phyloP scores from a whole-genome alignment of 2,888 invertebrate genomes.

The Drosophila mettleri region DNA sequence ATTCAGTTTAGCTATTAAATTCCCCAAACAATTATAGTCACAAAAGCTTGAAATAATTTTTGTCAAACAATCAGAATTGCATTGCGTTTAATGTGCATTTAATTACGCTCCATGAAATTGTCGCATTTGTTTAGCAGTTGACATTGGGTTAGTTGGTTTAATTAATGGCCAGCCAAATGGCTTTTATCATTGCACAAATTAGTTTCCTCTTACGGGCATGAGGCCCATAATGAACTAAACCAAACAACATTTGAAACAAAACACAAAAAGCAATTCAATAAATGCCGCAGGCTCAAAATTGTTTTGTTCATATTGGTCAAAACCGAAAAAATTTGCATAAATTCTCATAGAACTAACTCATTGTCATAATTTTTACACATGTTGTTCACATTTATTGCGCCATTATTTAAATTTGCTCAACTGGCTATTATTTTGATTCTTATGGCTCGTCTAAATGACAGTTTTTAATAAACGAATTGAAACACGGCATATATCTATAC shows the following conservation, averaged over 20 bases:
- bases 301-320: constrained; percentile 25
- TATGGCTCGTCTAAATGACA: constrained; percentile 2
- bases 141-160: constrained; percentile 38
- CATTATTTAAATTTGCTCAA: constrained; percentile 8
- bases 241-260: constrained; percentile 15
- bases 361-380: constrained; percentile 22
- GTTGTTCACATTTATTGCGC: constrained; percentile 18
- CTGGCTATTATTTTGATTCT: constrained; percentile 7
- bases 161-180: constrained; percentile 58
- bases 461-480: background rate
- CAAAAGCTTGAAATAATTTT: constrained; percentile 6
- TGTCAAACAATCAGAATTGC: constrained; percentile 23
- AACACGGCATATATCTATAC: background rate
- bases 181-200: constrained; percentile 56
- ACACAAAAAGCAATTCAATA: constrained; percentile 39
- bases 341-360: constrained; percentile 20
- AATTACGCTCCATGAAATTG: constrained; percentile 20
- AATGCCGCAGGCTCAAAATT: constrained; percentile 25
- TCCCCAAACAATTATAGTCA: background rate
- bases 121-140: constrained; percentile 20
- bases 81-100: constrained; percentile 32
- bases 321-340: constrained; percentile 39
- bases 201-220: constrained; percentile 29
- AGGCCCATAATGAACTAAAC: constrained; percentile 28
- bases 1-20: background rate